Evolutionary conservation across 2,113 vertebrate genomes (phyloP).

Genomic region (Centropus unirufus): DNA sequence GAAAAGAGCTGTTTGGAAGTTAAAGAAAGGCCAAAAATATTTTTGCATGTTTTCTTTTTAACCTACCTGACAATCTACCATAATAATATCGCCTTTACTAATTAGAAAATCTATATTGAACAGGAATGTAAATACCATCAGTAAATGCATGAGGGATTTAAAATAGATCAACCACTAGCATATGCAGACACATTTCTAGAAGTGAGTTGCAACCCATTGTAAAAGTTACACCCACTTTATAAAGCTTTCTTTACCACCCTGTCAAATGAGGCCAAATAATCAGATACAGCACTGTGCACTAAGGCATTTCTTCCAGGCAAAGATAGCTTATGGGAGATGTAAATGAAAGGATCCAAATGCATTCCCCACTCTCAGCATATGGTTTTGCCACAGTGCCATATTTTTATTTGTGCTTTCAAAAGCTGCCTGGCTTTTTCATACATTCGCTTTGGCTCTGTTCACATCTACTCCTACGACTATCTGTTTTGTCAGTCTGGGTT

Average conservation of each 20-base stretch:
- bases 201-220: background rate
- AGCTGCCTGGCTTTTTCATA: background rate
- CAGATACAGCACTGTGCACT: background rate
- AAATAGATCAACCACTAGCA: background rate
- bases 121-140: background rate
- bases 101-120: background rate
- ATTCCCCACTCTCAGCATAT: background rate
- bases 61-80: background rate
- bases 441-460: background rate
- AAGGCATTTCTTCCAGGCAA: background rate
- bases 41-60: background rate
- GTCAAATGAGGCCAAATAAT: background rate
- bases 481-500: background rate
- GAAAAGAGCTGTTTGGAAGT: background rate
- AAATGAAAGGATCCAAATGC: background rate
- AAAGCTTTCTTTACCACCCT: background rate
- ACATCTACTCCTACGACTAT: background rate
- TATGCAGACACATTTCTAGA: background rate
- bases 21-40: background rate
- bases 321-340: background rate
- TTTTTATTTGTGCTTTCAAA: background rate
- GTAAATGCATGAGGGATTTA: background rate
- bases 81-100: background rate
- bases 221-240: background rate
- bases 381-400: background rate